Evolutionary conservation across 1,140 invertebrate species (phyloP).

Genomic region (Medauroidea extradentata): DNA sequence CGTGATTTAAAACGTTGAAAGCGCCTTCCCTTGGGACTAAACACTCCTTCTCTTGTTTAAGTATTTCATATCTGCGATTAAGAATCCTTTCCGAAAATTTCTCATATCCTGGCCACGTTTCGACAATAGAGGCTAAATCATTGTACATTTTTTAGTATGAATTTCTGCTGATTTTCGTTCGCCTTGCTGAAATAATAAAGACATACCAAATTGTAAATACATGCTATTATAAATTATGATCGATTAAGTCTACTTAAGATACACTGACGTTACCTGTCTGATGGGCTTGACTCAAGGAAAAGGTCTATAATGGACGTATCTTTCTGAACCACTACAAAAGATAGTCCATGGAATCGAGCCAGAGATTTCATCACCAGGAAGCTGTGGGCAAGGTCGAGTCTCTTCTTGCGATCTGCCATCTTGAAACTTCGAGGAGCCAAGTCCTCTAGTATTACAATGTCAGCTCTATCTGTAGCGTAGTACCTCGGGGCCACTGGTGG

Average conservation of each 20-base stretch:
- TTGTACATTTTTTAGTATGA: background rate
- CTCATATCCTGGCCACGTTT: constrained; percentile 4
- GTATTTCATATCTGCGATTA: background rate
- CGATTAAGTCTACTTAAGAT: too few species aligned
- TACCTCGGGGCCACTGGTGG: too few species aligned
- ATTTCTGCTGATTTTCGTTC: background rate
- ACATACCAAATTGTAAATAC: too few species aligned
- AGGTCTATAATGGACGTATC: background rate
- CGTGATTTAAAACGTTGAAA: constrained; percentile 43
- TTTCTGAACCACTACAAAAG: background rate
- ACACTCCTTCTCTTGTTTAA: background rate
- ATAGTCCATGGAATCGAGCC: constrained; percentile 18
- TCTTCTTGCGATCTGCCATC: constrained; percentile 9
- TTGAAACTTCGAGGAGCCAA: constrained; percentile 14
- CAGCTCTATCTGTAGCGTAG: too few species aligned
- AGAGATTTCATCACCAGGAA: constrained; percentile 4
- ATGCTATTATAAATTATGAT: too few species aligned
- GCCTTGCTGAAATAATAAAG: too few species aligned
- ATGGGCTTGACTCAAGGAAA: background rate
- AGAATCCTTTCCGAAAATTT: background rate
- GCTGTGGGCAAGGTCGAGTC: constrained; percentile 18
- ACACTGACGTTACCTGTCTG: too few species aligned
- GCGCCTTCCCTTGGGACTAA: background rate
- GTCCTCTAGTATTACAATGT: constrained; percentile 11
- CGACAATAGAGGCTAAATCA: background rate